These are phyloP conservation scores for Nemotelus nigrinus DNA, from an alignment of 2,888 invertebrate genomes.

Conservation along the genomic window DNA sequence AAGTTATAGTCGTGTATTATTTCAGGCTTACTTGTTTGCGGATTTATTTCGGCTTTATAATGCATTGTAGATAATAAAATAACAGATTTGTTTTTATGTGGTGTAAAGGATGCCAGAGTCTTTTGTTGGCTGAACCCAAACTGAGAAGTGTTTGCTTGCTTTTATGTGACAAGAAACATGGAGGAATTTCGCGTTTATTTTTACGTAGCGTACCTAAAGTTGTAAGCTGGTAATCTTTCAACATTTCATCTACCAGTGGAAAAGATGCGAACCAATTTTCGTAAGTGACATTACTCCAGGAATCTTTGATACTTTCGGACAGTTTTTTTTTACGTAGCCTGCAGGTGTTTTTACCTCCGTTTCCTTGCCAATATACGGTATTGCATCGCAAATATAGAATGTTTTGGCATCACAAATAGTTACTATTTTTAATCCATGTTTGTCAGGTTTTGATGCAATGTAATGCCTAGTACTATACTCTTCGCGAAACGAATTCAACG, in stretches of 20 bases:
- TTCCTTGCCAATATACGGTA: conserved; percentile 20
- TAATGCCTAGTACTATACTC: too few species aligned
- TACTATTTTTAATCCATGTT: conserved; percentile 1
- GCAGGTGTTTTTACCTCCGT: conserved; percentile 20
- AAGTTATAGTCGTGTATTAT: too few species aligned
- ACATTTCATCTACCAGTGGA: background rate
- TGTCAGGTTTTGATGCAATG: conserved; percentile 13
- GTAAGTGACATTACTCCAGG: background rate
- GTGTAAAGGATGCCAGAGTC: too few species aligned
- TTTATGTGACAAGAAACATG: conserved; percentile 10
- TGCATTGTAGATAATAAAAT: too few species aligned
- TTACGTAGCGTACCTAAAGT: conserved; percentile 8
- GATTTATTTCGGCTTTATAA: too few species aligned
- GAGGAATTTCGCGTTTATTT: conserved; percentile 5
- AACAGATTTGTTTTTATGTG: too few species aligned
- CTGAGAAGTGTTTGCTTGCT: conserved; percentile 3
- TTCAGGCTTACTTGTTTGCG: too few species aligned
- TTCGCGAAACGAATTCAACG: too few species aligned
- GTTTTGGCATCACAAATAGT: conserved; percentile 4
- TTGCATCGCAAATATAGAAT: conserved; percentile 1
- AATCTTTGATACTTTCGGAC: conserved; percentile 23
- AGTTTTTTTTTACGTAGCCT: conserved; percentile 14
- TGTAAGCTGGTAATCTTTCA: background rate
- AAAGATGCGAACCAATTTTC: background rate
- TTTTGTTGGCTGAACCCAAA: too few species aligned